A percentile compares a stretch with the other conserved stretches of the same genome.
These are phyloP conservation scores for Uropetala carovei DNA, from an alignment of 2,888 invertebrate species.

Conservation along the genomic window DNA sequence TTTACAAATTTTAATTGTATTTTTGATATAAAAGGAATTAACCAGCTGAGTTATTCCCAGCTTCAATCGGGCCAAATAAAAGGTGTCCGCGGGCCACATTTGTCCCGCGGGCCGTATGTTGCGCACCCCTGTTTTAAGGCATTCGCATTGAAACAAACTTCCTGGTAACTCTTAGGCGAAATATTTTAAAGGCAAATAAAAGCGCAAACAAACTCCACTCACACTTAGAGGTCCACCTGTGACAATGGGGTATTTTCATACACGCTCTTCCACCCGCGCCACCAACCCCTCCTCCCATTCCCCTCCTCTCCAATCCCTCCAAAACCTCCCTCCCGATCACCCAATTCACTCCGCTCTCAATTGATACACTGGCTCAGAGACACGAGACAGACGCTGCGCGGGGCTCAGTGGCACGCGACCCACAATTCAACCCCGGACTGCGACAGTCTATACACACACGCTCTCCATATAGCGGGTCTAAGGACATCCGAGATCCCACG, in stretches of 20 bases:
- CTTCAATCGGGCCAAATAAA: too few relatives aligned
- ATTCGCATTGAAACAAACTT: too few relatives aligned
- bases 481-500: conserved; percentile 30
- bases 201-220: too few relatives aligned
- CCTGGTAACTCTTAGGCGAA: too few relatives aligned
- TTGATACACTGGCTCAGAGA: conserved; percentile 40
- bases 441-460: conserved; percentile 14
- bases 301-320: neutral
- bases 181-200: too few relatives aligned
- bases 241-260: neutral
- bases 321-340: neutral
- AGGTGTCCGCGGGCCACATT: too few relatives aligned
- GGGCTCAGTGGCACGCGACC: conserved; percentile 33
- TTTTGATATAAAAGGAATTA: too few relatives aligned
- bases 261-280: neutral
- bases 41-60: too few relatives aligned
- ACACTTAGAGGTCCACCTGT: too few relatives aligned
- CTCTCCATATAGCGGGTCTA: neutral
- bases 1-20: too few relatives aligned
- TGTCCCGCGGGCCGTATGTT: too few relatives aligned
- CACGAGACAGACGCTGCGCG: conserved; percentile 33
- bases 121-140: too few relatives aligned
- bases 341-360: conserved; percentile 30
- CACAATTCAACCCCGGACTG: conserved; percentile 10
- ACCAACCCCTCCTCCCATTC: neutral